phyloP scores from a whole-genome alignment of 2,797 vertebrate genomes.

The Clarias laeviceps region DNA sequence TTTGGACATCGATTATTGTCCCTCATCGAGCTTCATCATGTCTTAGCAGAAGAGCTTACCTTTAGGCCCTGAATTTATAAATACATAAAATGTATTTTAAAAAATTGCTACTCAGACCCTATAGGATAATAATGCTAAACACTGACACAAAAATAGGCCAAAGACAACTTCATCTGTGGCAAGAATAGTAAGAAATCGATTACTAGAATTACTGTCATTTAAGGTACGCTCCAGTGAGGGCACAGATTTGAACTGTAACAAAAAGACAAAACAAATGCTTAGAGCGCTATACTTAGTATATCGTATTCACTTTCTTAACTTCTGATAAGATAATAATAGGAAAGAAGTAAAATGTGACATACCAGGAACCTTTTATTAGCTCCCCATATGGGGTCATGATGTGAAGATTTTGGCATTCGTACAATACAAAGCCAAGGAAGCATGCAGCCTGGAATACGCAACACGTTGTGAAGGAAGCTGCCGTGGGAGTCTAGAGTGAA shows the following conservation, averaged over 20 bases:
- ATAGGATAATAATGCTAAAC: background rate
- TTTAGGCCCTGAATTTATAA: background rate
- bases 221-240: background rate
- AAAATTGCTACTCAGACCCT: background rate
- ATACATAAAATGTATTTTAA: background rate
- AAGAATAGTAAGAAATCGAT: background rate
- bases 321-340: constrained; percentile 10
- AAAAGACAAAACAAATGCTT: background rate
- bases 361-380: constrained; percentile 2
- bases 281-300: background rate
- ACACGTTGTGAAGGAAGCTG: background rate
- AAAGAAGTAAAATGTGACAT: background rate
- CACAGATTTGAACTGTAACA: constrained; percentile 9
- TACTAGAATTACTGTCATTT: constrained; percentile 3
- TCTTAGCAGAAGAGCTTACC: background rate
- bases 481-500: background rate
- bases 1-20: background rate
- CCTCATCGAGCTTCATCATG: background rate
- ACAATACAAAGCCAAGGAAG: background rate
- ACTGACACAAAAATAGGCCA: background rate
- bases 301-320: background rate
- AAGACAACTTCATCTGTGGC: background rate
- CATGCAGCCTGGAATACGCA: background rate
- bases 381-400: background rate
- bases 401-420: background rate